These are phyloP conservation scores for Drosophila multiciliata DNA, from an alignment of 2,888 invertebrate genomes.

Conservation along the genomic window DNA sequence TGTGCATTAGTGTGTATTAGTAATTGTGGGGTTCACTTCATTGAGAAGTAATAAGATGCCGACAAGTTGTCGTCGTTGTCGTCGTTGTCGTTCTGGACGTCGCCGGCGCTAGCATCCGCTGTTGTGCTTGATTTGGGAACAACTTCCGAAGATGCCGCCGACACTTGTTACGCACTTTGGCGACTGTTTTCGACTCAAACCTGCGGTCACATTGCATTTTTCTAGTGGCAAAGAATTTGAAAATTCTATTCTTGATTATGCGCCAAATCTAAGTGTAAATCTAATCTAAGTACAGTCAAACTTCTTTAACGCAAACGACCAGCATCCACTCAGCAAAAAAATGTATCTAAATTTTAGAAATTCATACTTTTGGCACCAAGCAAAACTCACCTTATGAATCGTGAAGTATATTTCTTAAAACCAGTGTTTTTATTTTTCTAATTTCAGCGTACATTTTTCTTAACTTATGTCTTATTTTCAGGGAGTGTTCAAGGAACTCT, in stretches of 20 bases:
- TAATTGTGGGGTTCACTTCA: conserved; percentile 39
- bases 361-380: not conserved
- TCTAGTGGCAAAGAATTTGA: conserved; percentile 25
- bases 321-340: not conserved
- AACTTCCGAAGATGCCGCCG: conserved; percentile 70
- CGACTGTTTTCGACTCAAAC: conserved; percentile 55
- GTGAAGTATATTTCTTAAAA: not conserved
- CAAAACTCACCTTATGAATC: not conserved
- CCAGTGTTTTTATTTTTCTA: not conserved
- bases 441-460: not conserved
- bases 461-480: not conserved
- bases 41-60: conserved; percentile 70
- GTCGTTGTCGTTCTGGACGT: conserved; percentile 52
- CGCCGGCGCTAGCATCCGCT: conserved; percentile 48
- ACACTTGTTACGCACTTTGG: conserved; percentile 82
- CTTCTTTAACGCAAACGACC: not conserved
- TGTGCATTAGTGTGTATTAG: conserved; percentile 5
- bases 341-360: not conserved
- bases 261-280: conserved; percentile 30
- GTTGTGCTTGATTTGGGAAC: conserved; percentile 59
- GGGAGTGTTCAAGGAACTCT: not conserved
- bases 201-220: conserved; percentile 18
- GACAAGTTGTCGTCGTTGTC: conserved; percentile 74
- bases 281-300: not conserved
- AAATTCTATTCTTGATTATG: conserved; percentile 42